Conservation (phyloP, 1,140 invertebrate species). For the Pseudomyrmex flavicornis region DNA sequence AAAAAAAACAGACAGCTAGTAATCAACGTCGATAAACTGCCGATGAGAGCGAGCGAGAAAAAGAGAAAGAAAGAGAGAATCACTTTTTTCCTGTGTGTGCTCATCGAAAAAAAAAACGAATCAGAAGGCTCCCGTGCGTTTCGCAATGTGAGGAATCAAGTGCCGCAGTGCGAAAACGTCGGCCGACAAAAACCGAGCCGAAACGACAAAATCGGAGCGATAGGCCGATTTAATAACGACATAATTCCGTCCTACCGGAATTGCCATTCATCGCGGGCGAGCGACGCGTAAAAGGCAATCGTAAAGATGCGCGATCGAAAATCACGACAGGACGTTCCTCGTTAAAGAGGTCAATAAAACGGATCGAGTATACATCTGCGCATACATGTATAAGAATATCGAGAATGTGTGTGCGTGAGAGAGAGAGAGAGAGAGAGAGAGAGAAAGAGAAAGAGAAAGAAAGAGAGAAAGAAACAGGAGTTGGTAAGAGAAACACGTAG, state of each 20-base stretch:
- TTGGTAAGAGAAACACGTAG: constrained; percentile 57
- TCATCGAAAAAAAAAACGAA: constrained; percentile 12
- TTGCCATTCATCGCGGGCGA: constrained; percentile 69
- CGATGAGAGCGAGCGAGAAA: constrained; percentile 5
- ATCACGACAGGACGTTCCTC: constrained; percentile 60
- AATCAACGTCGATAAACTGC: constrained; percentile 71
- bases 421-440: not conserved
- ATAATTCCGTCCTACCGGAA: constrained; percentile 64
- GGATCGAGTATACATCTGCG: constrained; percentile 25
- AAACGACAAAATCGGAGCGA: constrained; percentile 61
- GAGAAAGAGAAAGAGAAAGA: not conserved
- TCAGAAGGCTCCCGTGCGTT: constrained; percentile 14
- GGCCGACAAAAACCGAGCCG: not conserved
- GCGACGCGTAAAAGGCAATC: constrained; percentile 59
- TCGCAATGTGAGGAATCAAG: constrained; percentile 30
- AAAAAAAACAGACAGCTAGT: constrained; percentile 63
- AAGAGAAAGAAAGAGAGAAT: constrained; percentile 15
- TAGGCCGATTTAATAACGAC: constrained; percentile 43
- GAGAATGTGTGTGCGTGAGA: not conserved
- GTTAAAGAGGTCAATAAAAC: constrained; percentile 59
- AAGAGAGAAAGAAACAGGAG: not conserved
- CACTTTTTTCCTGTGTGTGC: constrained; percentile 2
- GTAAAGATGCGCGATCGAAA: constrained; percentile 66
- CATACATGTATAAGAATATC: constrained; percentile 53
- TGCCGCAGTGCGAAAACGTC: constrained; percentile 14